These are phyloP conservation scores for Melinaea marsaeus DNA, from an alignment of 2,888 invertebrate species.

Conservation along the genomic window DNA sequence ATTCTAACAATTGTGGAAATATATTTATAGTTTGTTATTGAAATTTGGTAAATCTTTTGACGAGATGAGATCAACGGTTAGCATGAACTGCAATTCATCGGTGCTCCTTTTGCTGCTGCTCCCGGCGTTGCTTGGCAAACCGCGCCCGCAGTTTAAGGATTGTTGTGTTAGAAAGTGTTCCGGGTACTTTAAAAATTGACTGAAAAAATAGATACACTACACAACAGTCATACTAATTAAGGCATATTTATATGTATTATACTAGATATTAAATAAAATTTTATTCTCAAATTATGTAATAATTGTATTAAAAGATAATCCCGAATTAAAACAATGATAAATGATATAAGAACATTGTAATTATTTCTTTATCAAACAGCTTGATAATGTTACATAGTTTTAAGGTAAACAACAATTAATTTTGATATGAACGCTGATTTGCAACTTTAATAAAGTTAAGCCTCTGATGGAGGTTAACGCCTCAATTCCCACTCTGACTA, in stretches of 20 bases:
- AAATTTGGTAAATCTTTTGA: conserved; percentile 41
- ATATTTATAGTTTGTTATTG: conserved; percentile 23
- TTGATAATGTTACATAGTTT: no score
- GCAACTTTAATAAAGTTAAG: no score
- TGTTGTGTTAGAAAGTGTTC: conserved; percentile 83
- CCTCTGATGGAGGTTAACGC: no score
- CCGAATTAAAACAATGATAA: no score
- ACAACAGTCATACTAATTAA: not conserved
- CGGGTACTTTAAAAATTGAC: conserved; percentile 90
- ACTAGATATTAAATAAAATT: no score
- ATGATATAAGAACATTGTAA: no score
- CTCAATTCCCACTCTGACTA: no score
- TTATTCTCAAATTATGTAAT: no score
- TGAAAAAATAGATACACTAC: conserved; percentile 76
- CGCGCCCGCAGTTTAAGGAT: conserved; percentile 81
- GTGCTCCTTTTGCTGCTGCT: conserved; percentile 68
- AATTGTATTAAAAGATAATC: no score
- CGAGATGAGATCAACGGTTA: conserved; percentile 58
- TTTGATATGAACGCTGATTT: no score
- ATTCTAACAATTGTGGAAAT: not conserved
- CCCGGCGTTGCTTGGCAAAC: conserved; percentile 73
- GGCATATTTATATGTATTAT: not conserved
- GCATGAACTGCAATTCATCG: conserved; percentile 48
- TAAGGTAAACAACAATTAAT: no score
- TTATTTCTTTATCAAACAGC: no score